Percentiles rank a stretch among this genome's conserved stretches.
Evolutionary conservation across 2,113 vertebrate species (phyloP).

Genomic region (Anarhynchus alexandrinus): DNA sequence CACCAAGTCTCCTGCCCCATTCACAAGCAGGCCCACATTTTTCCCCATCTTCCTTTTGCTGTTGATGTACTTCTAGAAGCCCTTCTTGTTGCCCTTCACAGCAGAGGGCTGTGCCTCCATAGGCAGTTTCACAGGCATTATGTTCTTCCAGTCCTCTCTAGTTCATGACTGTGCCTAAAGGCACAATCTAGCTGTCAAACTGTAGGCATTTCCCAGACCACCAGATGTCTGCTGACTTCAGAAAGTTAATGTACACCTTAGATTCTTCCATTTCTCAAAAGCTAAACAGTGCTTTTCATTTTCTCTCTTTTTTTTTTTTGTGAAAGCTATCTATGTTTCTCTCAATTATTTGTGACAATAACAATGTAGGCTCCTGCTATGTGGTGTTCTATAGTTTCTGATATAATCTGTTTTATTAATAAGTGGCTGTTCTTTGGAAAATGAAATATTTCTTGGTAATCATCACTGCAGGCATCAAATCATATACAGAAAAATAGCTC

Average conservation of each 20-base stretch:
- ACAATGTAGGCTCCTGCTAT: background rate
- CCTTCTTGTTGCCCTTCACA: background rate
- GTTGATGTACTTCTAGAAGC: background rate
- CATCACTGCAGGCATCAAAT: slow-evolving; percentile 41
- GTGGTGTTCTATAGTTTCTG: background rate
- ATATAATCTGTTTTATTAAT: slow-evolving; percentile 17
- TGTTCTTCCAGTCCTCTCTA: background rate
- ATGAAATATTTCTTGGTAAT: slow-evolving; percentile 44
- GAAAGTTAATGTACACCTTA: slow-evolving; percentile 4
- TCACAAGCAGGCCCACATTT: background rate
- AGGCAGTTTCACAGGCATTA: background rate
- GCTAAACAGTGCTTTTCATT: background rate
- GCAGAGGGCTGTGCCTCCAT: background rate
- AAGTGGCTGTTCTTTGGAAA: slow-evolving; percentile 20
- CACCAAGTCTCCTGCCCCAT: background rate
- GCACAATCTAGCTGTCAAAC: slow-evolving; percentile 49
- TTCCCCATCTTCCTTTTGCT: background rate
- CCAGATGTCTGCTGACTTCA: slow-evolving; percentile 25
- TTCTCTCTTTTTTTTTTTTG: background rate
- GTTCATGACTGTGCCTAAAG: slow-evolving; percentile 54
- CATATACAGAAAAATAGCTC: slow-evolving; percentile 39
- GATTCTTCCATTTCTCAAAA: background rate
- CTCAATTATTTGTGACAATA: background rate
- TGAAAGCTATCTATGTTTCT: background rate
- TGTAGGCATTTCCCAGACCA: slow-evolving; percentile 41